A percentile compares a stretch with the other conserved stretches of the same genome.
These are phyloP conservation scores for Rapana venosa DNA, from an alignment of 2,888 invertebrate species.

Conservation along the genomic window DNA sequence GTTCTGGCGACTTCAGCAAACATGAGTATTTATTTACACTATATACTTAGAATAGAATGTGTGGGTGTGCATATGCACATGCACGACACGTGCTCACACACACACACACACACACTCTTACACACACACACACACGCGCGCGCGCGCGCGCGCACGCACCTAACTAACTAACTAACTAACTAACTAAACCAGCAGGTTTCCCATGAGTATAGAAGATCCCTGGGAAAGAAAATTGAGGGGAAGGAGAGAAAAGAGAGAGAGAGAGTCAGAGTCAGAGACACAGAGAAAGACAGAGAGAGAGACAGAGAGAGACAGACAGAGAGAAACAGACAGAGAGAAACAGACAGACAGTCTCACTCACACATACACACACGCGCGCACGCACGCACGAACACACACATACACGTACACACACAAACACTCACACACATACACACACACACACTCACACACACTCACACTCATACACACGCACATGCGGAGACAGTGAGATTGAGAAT, in stretches of 20 bases:
- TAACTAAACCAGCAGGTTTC: too few relatives aligned
- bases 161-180: too few relatives aligned
- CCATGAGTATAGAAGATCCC: too few relatives aligned
- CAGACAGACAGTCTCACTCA: neutral
- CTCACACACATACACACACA: neutral
- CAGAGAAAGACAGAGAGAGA: neutral
- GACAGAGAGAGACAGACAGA: conserved; percentile 14
- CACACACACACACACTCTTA: neutral
- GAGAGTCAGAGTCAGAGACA: neutral
- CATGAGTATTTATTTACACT: too few relatives aligned
- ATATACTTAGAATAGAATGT: too few relatives aligned
- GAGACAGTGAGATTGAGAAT: neutral
- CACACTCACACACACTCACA: neutral
- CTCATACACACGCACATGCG: neutral
- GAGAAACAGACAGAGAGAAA: neutral
- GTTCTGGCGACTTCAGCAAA: too few relatives aligned
- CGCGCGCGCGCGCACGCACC: neutral
- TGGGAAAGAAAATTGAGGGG: too few relatives aligned
- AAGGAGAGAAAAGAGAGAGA: too few relatives aligned
- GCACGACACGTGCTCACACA: neutral
- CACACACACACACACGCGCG: neutral
- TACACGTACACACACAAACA: neutral
- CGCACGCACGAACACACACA: neutral
- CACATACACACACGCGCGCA: neutral
- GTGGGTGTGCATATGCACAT: too few relatives aligned